Evolutionary conservation across 2,888 invertebrate species (phyloP).

Genomic region (Myopa tessellatipennis): DNA sequence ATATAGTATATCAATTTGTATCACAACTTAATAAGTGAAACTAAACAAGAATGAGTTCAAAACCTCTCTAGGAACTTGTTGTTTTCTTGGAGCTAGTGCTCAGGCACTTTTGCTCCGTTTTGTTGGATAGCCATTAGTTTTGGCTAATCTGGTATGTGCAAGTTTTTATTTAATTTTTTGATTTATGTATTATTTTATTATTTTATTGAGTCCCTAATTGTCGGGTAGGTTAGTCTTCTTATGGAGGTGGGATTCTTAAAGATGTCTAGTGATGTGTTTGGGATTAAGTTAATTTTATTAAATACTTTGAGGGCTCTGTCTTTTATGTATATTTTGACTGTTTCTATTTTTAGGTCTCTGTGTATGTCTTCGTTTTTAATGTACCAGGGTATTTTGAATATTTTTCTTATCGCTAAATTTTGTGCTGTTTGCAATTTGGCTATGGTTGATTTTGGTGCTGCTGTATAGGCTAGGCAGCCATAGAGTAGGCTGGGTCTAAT

Average conservation of each 20-base stretch:
- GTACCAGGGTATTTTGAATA: conserved; percentile 2
- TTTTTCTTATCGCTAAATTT: not conserved
- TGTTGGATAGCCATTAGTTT: too few relatives aligned
- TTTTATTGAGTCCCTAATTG: too few relatives aligned
- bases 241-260: not conserved
- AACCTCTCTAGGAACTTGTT: too few relatives aligned
- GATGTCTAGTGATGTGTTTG: not conserved
- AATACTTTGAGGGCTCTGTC: not conserved
- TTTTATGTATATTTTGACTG: not conserved
- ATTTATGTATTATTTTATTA: too few relatives aligned
- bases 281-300: not conserved
- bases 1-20: too few relatives aligned
- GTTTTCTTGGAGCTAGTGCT: too few relatives aligned
- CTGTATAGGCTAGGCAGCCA: not conserved
- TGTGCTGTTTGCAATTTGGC: not conserved
- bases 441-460: not conserved
- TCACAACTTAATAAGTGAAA: too few relatives aligned
- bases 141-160: too few relatives aligned
- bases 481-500: not conserved
- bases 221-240: too few relatives aligned
- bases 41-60: too few relatives aligned
- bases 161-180: too few relatives aligned
- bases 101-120: too few relatives aligned
- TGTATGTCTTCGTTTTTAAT: not conserved
- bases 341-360: not conserved